Base-by-base conservation (phyloP, 2,113 vertebrate species). In the Laterallus jamaicensis region DNA sequence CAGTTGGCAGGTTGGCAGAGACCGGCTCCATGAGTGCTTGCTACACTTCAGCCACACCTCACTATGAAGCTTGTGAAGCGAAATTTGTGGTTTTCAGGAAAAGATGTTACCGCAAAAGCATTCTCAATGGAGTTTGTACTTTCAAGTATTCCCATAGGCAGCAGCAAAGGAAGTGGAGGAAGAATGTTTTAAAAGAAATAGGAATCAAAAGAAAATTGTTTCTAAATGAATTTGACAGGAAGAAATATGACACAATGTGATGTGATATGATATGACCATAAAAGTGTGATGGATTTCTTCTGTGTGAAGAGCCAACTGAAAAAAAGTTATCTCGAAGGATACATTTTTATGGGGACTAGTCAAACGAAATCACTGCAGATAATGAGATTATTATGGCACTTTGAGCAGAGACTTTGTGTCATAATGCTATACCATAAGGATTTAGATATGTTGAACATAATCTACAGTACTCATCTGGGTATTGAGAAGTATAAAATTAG, bases 321-420 rank as follows among this genome's bases (percentile, higher is more conserved):
- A 90, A 64, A 85, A 21, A 67, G 63, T 35, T 59, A 68, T 79
- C 63, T 88, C 59, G 63, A 74, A 86, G 26, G 35, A 49, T 75
- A 39, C 26, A 39, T 93, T 93, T 89, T 91, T 75, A 86, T 32
- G 67, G 32, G 32, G 21, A 75, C 68, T 77, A 77, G 59, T 93
- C 71, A 88, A 87, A 94, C 31, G 24, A 82, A 90, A 90, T 95
- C 55, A 77, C 63, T 84, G 22, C 52, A 96, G 73, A 93, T 90
- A 95, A 95, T 93, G 68, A 95, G 71, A 80, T 71, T 70, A 68
- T 95, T 93, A 86, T 70, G 42, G 79, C 25, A 90, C 80, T 94
- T 81, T 68, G 67, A 84, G 93, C 47, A 83, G 68, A 96, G 16
- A 74, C 28, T 19, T 85, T 74, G 35, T 96, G 68, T 92, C 60